phyloP scores from a whole-genome alignment of 2,888 invertebrate species.

The Ectemnius lituratus region DNA sequence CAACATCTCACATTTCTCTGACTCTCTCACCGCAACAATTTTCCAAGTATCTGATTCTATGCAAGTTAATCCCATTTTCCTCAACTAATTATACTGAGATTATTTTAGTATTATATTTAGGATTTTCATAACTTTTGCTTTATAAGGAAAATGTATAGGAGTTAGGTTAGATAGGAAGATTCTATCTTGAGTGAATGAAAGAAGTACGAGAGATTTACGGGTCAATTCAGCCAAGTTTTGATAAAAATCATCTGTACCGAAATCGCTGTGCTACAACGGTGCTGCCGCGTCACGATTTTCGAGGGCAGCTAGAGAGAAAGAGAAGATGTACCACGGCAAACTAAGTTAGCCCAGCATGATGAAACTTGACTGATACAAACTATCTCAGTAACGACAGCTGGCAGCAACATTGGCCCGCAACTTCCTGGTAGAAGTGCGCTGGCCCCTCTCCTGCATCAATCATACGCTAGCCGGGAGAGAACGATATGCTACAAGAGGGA shows the following conservation, averaged over 20 bases:
- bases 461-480: constrained; percentile 32
- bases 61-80: no score
- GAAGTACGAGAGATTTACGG: constrained; percentile 20
- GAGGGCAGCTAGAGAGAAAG: constrained; percentile 25
- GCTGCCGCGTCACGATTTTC: constrained; percentile 45
- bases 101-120: no score
- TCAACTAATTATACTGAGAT: no score
- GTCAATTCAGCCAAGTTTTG: neutral
- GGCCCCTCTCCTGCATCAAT: constrained; percentile 42
- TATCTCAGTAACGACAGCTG: constrained; percentile 64
- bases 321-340: constrained; percentile 44
- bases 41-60: no score
- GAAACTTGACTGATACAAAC: constrained; percentile 66
- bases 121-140: no score
- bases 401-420: constrained; percentile 57
- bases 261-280: constrained; percentile 23
- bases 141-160: no score
- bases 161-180: no score
- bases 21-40: no score
- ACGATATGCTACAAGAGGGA: constrained; percentile 36
- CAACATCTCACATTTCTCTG: no score
- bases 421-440: constrained; percentile 37
- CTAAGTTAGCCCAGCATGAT: constrained; percentile 62
- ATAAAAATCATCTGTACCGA: constrained; percentile 29
- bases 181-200: no score